These are phyloP conservation scores for Saturnia pavonia DNA, from an alignment of 2,888 invertebrate species.

Conservation along the genomic window DNA sequence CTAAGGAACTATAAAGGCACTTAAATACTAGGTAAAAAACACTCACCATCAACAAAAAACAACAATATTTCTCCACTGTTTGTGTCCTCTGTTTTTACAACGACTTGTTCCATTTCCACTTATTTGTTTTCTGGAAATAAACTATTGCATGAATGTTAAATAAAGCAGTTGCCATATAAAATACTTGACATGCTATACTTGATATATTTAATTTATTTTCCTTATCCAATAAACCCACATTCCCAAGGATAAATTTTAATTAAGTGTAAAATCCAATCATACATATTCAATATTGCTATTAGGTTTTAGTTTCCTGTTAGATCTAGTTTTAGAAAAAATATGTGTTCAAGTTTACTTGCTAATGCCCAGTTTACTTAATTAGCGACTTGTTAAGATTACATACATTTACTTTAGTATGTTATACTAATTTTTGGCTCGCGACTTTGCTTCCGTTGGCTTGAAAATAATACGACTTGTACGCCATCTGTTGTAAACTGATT, in stretches of 20 bases:
- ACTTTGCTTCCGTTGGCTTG: no score
- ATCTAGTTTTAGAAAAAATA: no score
- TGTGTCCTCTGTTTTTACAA: slow-evolving; percentile 67
- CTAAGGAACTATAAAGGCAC: no score
- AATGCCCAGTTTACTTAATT: no score
- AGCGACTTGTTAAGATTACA: no score
- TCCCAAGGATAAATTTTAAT: background rate
- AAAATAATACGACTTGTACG: no score
- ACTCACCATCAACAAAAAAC: slow-evolving; percentile 71
- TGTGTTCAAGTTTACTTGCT: no score
- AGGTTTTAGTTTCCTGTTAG: no score
- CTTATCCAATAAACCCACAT: background rate
- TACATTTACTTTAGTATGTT: no score
- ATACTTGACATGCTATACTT: background rate
- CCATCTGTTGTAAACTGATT: no score
- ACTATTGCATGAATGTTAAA: background rate
- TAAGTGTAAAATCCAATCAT: background rate
- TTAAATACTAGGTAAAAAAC: background rate
- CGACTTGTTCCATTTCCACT: slow-evolving; percentile 56
- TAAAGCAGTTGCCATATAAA: background rate
- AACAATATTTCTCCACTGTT: slow-evolving; percentile 67
- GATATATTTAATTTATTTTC: background rate
- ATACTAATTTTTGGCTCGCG: no score
- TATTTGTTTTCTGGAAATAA: background rate
- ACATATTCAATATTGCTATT: no score